Evolutionary conservation across 1,140 invertebrate species (phyloP).

Genomic region (Eriocheir sinensis): DNA sequence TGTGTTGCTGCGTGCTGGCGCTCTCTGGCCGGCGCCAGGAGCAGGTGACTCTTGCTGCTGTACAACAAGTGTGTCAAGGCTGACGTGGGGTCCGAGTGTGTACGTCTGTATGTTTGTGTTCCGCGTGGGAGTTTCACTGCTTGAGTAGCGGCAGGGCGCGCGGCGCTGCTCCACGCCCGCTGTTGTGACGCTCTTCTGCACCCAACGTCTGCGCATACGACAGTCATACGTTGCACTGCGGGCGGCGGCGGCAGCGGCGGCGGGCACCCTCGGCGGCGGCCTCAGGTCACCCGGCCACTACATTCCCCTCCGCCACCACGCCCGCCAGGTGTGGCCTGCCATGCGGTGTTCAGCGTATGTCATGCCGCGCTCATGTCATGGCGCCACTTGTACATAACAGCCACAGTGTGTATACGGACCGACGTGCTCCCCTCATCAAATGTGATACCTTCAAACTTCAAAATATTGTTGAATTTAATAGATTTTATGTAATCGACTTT

Average conservation of each 20-base stretch:
- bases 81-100: background rate
- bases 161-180: too few relatives aligned
- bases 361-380: background rate
- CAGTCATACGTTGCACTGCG: background rate
- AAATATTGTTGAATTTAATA: constrained; percentile 78
- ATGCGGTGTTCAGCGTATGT: too few relatives aligned
- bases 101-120: background rate
- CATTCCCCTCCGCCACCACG: background rate
- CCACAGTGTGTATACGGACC: constrained; percentile 75
- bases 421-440: constrained; percentile 68
- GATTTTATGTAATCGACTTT: constrained; percentile 77
- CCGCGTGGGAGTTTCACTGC: constrained; percentile 23
- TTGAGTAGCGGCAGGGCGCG: background rate
- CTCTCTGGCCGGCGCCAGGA: background rate
- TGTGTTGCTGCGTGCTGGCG: background rate
- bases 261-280: background rate
- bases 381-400: constrained; percentile 43
- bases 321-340: background rate
- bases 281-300: constrained; percentile 11
- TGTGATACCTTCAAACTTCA: constrained; percentile 77
- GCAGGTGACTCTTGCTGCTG: background rate
- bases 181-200: constrained; percentile 21
- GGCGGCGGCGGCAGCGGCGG: background rate
- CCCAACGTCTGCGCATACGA: constrained; percentile 10
- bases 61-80: background rate